Conservation (phyloP, 2,113 vertebrate species). For the Mionectes macconnelli region DNA sequence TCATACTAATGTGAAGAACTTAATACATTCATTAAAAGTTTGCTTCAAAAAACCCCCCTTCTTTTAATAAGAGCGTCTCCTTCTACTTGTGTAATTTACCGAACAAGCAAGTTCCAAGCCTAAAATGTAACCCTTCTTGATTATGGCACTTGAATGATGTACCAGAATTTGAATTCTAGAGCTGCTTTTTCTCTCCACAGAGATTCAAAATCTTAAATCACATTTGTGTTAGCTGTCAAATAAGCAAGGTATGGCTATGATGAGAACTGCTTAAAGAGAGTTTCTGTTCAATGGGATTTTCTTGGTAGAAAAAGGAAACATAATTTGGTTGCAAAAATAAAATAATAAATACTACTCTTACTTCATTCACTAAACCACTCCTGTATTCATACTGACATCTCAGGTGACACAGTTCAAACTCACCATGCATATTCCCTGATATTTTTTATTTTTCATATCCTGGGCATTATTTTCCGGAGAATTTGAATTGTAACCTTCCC, state of each 20-base stretch:
- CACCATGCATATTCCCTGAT: background rate
- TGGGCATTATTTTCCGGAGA: background rate
- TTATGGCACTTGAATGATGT: background rate
- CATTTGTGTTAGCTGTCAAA: background rate
- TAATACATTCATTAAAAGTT: background rate
- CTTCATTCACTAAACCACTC: background rate
- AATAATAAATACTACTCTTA: background rate
- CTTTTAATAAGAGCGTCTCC: background rate
- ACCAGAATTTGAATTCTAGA: background rate
- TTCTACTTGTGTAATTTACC: background rate
- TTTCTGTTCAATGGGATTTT: background rate
- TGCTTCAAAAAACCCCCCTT: background rate
- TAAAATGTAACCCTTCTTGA: background rate
- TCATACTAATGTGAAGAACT: background rate
- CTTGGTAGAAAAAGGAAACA: background rate
- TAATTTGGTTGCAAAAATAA: fast-evolving
- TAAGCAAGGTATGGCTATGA: background rate
- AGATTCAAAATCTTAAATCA: background rate
- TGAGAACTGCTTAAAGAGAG: background rate
- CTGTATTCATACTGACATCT: background rate
- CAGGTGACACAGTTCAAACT: background rate
- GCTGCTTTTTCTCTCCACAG: background rate
- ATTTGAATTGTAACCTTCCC: background rate
- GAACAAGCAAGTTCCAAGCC: background rate
- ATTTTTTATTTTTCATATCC: background rate